Conservation (phyloP, 2,888 invertebrate species). For the Mythimna lalbum region DNA sequence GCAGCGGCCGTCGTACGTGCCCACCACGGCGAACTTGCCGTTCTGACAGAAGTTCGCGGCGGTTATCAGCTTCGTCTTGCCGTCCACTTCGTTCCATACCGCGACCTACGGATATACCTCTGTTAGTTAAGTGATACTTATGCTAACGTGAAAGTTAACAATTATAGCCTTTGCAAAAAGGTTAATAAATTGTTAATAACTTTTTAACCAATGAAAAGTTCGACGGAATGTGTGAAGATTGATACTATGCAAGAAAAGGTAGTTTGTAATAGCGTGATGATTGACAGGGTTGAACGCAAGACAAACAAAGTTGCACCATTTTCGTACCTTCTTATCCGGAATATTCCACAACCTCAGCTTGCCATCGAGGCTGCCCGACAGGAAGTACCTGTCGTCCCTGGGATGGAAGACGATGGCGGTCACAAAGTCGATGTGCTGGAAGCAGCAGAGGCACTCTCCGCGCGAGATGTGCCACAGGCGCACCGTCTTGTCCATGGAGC, state of each 20-base stretch:
- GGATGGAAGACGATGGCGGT: slow-evolving; percentile 99
- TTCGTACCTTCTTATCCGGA: slow-evolving; percentile 96
- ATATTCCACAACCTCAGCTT: slow-evolving; percentile 99
- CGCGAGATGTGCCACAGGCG: slow-evolving; percentile 98
- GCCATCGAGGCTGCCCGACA: slow-evolving; percentile 99
- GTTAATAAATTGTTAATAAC: neutral
- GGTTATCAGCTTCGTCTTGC: slow-evolving; percentile 98
- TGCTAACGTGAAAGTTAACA: neutral
- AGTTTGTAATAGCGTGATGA: too few species aligned
- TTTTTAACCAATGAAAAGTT: too few species aligned
- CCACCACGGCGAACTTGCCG: slow-evolving; percentile 99
- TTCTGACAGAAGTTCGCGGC: slow-evolving; percentile 99
- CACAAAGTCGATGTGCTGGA: slow-evolving; percentile 99
- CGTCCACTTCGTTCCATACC: slow-evolving; percentile 99
- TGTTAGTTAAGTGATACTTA: neutral
- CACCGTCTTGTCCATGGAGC: slow-evolving; percentile 99
- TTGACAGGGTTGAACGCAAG: too few species aligned
- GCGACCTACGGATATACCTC: slow-evolving; percentile 92
- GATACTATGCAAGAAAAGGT: too few species aligned
- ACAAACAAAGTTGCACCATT: too few species aligned
- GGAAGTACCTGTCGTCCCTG: slow-evolving; percentile 96
- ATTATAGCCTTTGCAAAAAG: neutral
- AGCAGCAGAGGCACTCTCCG: slow-evolving; percentile 99
- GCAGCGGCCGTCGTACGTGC: slow-evolving; percentile 99
- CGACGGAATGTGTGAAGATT: too few species aligned